A percentile compares a stretch with the other conserved stretches of the same genome.
Evolutionary conservation across 2,113 vertebrate genomes (phyloP).

Genomic region (Dicerorhinus sumatrensis): DNA sequence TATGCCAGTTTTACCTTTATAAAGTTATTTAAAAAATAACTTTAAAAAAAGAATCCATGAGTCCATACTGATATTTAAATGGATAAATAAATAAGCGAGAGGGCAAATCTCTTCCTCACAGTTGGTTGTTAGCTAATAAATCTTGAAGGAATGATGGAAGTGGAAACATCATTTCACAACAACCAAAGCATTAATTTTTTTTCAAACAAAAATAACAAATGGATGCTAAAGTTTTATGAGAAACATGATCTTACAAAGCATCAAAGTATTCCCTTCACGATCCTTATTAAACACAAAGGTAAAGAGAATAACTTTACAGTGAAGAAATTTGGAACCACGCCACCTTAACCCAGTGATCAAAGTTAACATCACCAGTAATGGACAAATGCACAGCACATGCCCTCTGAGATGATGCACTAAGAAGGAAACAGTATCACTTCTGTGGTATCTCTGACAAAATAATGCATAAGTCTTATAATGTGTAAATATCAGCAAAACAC

Average conservation of each 20-base stretch:
- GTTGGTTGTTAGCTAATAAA: neutral
- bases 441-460: neutral
- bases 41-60: neutral
- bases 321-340: neutral
- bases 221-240: neutral
- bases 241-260: neutral
- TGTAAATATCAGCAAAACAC: neutral
- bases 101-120: neutral
- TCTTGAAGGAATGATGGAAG: neutral
- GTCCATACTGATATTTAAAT: neutral
- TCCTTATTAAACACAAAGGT: neutral
- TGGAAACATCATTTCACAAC: neutral
- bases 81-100: neutral
- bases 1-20: neutral
- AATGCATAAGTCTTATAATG: neutral
- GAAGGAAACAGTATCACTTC: neutral
- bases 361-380: neutral
- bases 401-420: neutral
- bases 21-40: neutral
- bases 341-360: neutral
- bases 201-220: neutral
- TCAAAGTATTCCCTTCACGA: neutral
- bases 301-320: neutral
- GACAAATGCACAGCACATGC: neutral
- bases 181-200: neutral